Base-by-base conservation (phyloP, 2,797 vertebrate genomes). In the Lateolabrax maculatus region DNA sequence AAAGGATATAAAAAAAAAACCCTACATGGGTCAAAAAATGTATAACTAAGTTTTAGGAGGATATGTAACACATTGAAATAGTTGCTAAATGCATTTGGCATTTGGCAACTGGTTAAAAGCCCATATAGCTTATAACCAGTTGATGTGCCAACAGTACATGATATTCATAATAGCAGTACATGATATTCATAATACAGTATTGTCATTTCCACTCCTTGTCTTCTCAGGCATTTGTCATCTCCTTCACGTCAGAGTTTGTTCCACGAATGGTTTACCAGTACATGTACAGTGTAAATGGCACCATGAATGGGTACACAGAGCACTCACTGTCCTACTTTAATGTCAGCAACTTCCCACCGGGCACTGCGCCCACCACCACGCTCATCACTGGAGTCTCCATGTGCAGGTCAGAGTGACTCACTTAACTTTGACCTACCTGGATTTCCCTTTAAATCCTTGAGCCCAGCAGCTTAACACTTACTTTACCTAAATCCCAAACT, bases 271-370 rank as follows among this genome's bases (percentile, higher is more conserved):
- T 99, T 87, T 99, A 97, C 89, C 97, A 97, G 89, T 99, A 98
- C 76, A 96, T 96, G 72, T 99, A 97, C 90, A 99, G 98, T 77
- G 91, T 92, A 63, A 96, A 97, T 2, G 97, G 98, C 63, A 98
- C 97, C 80, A 96, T 99, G 95, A 96, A 96, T 7, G 98, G 98
- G 89, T 99, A 97, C 91, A 95, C 97, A 68, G 97, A 99, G 86
- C 97, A 99, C 85, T 99, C 98, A 0, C 96, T 99, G 66, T 97
- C 98, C 57, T 98, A 97, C 91, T 99, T 99, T 90, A 98, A 99
- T 25, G 94, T 98, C 89, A 98, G 96, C 77, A 96, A 98, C 89
- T 97, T 99, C 86, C 94, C 96, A 74, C 79, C 93, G 15, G 97
- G 97, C 57, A 97, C 96, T 0, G 97, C 96, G 2, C 97, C 98